These are phyloP conservation scores for Paragorgia papillata DNA, from an alignment of 92 coral and sea anemone genomes.

Conservation along the genomic window DNA sequence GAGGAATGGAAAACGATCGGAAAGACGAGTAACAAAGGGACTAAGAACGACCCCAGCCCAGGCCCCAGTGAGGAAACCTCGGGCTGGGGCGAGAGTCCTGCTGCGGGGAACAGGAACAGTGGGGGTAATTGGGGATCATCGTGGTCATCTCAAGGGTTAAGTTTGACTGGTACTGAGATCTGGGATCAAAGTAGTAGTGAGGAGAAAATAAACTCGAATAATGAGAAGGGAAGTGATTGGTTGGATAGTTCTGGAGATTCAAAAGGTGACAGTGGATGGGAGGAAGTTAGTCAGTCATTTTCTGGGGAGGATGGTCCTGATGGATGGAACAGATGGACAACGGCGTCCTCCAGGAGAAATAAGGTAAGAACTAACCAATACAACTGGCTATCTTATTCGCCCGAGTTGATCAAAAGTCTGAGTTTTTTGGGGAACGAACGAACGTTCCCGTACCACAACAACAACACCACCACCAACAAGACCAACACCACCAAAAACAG, in stretches of 20 bases:
- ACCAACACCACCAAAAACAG: no score
- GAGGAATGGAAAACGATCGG: conserved; percentile 40
- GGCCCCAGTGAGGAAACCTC: conserved; percentile 51
- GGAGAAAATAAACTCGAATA: conserved; percentile 53
- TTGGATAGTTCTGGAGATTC: conserved; percentile 62
- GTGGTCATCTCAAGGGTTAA: conserved; percentile 80
- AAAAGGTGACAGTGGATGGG: conserved; percentile 67
- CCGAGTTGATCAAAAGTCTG: no score
- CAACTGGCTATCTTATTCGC: no score
- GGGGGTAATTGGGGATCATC: conserved; percentile 47
- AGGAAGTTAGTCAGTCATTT: conserved; percentile 44
- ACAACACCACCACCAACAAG: no score
- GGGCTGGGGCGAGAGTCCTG: conserved; percentile 89
- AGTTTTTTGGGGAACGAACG: no score
- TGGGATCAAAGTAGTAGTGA: conserved; percentile 38
- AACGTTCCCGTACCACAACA: no score
- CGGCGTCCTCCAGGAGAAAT: conserved; percentile 84
- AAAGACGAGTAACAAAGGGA: conserved; percentile 20
- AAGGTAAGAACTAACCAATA: conserved; percentile 60
- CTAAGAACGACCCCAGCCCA: conserved; percentile 10
- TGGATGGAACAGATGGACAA: conserved; percentile 93
- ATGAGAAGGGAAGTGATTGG: conserved; percentile 81
- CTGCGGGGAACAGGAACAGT: conserved; percentile 26
- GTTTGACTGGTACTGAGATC: conserved; percentile 47
- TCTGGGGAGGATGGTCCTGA: conserved; percentile 67